Percentiles rank a stretch among this genome's conserved stretches.
phyloP scores from a whole-genome alignment of 2,888 invertebrate genomes.

The Scaeva pyrastri region DNA sequence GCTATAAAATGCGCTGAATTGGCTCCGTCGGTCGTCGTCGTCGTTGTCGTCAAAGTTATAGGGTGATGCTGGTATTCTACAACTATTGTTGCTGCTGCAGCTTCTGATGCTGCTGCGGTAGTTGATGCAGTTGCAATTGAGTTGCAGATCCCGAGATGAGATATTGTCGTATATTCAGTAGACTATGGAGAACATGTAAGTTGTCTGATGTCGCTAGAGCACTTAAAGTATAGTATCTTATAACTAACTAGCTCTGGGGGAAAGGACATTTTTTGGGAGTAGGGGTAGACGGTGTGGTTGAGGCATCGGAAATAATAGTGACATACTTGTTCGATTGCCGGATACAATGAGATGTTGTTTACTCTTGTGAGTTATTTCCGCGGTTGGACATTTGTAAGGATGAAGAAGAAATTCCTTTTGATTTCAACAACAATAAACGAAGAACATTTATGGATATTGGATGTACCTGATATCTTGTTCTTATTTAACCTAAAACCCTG shows the following conservation, averaged over 20 bases:
- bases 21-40: conserved; percentile 48
- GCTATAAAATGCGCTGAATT: conserved; percentile 72
- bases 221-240: conserved; percentile 49
- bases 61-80: conserved; percentile 41
- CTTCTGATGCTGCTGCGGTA: conserved; percentile 62
- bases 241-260: not conserved
- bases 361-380: conserved; percentile 54
- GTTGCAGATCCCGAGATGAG: conserved; percentile 75
- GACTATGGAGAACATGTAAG: conserved; percentile 46
- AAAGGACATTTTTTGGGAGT: too few relatives aligned
- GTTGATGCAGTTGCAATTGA: conserved; percentile 75
- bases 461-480: too few relatives aligned
- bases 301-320: conserved; percentile 29
- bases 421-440: too few relatives aligned
- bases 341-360: conserved; percentile 57
- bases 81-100: not conserved
- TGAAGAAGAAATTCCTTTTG: too few relatives aligned
- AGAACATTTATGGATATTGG: too few relatives aligned
- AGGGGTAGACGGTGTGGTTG: not conserved
- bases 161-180: conserved; percentile 61
- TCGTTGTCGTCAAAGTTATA: conserved; percentile 29
- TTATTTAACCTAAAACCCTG: too few relatives aligned
- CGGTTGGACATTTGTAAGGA: conserved; percentile 64
- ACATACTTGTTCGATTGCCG: conserved; percentile 59
- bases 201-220: conserved; percentile 51